phyloP scores from a whole-genome alignment of 23 tunicate genomes.

The Styela clava region DNA sequence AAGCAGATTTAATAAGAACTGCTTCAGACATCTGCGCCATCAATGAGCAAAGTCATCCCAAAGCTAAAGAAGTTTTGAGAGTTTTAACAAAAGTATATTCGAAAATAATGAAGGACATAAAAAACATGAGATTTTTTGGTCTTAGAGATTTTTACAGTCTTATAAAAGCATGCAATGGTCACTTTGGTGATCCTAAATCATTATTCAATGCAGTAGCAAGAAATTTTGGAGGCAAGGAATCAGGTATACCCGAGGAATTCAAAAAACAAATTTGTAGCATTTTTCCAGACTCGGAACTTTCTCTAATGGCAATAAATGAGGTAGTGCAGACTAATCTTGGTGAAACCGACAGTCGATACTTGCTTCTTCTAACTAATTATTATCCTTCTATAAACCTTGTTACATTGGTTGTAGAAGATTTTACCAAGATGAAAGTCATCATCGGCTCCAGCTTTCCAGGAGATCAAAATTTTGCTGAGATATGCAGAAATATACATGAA shows the following conservation, averaged over 20 bases:
- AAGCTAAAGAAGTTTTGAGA: not conserved
- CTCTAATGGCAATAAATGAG: constrained; percentile 6
- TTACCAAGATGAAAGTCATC: constrained; percentile 38
- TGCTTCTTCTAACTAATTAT: constrained; percentile 49
- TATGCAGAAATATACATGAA: constrained; percentile 63
- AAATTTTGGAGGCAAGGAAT: constrained; percentile 59
- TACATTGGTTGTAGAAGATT: constrained; percentile 26
- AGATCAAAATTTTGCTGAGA: constrained; percentile 61
- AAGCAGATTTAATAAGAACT: constrained; percentile 32
- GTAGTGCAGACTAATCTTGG: constrained; percentile 24
- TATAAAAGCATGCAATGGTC: constrained; percentile 15
- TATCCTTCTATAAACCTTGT: constrained; percentile 49
- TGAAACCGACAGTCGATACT: constrained; percentile 35
- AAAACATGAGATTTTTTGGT: constrained; percentile 52
- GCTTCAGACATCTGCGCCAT: constrained; percentile 54
- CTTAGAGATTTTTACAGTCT: constrained; percentile 65
- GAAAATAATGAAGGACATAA: constrained; percentile 22
- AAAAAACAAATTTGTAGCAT: not conserved
- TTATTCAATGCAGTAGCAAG: constrained; percentile 30
- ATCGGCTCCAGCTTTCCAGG: constrained; percentile 82
- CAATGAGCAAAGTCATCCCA: constrained; percentile 14
- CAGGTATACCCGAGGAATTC: not conserved
- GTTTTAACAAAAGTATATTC: constrained; percentile 38
- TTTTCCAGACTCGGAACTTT: not conserved
- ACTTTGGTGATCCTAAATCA: not conserved